These are phyloP conservation scores for Ophraella communa DNA, from an alignment of 2,888 invertebrate genomes.

Conservation along the genomic window DNA sequence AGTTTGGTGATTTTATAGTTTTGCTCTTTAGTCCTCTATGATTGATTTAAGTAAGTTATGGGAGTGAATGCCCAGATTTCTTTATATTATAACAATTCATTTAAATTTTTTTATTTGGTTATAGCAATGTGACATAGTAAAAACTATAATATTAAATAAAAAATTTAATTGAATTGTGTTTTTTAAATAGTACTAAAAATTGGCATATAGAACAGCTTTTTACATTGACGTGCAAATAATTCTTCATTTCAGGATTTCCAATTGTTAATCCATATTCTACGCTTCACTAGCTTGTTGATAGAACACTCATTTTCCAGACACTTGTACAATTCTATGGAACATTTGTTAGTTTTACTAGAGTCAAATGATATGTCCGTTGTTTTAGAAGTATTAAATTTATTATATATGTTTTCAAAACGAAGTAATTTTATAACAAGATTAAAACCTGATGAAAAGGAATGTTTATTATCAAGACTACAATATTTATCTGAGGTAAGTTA, in stretches of 20 bases:
- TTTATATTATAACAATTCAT: too few relatives aligned
- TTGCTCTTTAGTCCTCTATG: too few relatives aligned
- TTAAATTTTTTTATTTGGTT: too few relatives aligned
- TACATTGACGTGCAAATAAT: background rate
- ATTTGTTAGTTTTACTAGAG: conserved; percentile 75
- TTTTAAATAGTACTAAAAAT: background rate
- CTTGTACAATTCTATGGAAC: conserved; percentile 87
- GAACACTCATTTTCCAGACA: conserved; percentile 88
- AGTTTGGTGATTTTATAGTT: too few relatives aligned
- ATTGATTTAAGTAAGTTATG: too few relatives aligned
- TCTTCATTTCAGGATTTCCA: conserved; percentile 67
- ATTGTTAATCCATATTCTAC: conserved; percentile 75
- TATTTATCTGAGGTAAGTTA: conserved; percentile 79
- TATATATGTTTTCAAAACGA: conserved; percentile 88
- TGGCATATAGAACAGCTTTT: background rate
- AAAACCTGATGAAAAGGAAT: conserved; percentile 73
- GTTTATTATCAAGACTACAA: conserved; percentile 73
- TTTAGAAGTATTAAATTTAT: conserved; percentile 80
- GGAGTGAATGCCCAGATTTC: too few relatives aligned
- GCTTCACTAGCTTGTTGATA: conserved; percentile 82
- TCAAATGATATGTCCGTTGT: conserved; percentile 85
- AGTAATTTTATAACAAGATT: conserved; percentile 85
- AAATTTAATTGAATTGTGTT: too few relatives aligned
- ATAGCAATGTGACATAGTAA: too few relatives aligned
- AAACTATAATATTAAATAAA: too few relatives aligned